These are phyloP conservation scores for Xestia c-nigrum DNA, from an alignment of 2,888 invertebrate genomes.

Conservation along the genomic window DNA sequence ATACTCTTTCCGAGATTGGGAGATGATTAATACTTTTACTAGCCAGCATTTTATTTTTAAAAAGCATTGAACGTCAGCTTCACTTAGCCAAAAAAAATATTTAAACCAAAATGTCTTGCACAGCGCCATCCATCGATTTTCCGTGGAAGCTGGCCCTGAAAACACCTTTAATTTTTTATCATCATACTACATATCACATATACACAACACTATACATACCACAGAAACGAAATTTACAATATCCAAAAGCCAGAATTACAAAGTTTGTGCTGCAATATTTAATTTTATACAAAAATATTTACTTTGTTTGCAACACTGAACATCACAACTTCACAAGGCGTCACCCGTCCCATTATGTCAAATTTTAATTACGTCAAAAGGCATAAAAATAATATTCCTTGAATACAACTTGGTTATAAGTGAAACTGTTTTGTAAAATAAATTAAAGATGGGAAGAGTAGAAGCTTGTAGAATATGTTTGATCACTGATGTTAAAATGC, in stretches of 20 bases:
- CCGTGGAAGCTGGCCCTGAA: no score
- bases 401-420: no score
- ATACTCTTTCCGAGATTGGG: no score
- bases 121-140: no score
- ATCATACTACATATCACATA: not conserved
- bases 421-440: not conserved
- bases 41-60: no score
- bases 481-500: slow-evolving; percentile 41
- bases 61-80: no score
- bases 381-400: no score
- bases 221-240: not conserved
- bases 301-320: not conserved
- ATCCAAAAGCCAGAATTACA: not conserved
- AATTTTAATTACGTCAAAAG: no score
- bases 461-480: slow-evolving; percentile 49
- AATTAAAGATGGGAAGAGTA: slow-evolving; percentile 41
- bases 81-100: no score
- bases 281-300: not conserved
- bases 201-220: not conserved
- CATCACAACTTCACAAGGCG: not conserved
- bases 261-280: not conserved
- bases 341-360: not conserved
- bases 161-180: not conserved
- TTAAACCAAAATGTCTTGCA: no score
- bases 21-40: no score